Evolutionary conservation across 2,888 invertebrate genomes (phyloP), one percentile per base, ranked within the genome.

Genomic region (Cybosia mesomella): DNA sequence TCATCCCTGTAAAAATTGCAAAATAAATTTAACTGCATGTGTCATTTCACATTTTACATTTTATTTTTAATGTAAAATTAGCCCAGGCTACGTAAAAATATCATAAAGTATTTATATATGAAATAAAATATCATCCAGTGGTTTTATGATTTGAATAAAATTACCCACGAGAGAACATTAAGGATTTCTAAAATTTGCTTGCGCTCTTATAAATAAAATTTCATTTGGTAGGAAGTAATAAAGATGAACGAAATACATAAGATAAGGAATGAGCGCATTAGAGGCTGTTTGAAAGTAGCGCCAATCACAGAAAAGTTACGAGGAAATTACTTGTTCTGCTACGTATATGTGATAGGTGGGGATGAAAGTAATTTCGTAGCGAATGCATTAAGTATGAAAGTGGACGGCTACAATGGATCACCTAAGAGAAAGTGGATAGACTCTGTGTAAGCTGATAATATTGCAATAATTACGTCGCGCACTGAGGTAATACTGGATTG

Each of bases 1-100:
- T 74, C 74, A 69, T 62, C 61, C 57, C 69, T 66, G 69, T 77
- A 74, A 76, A 76, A 73, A 75, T 72, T 68, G 55, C 43, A 73
- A 74, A 77, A 70, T 70, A 39, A 69, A 79, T 73, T 77, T 71
- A 70, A 68, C 64, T 73, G 68, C 66, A 61, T 61, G 67, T 58
- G 66, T 69, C 66, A 73, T 75, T 80, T 75, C 49, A 70, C 32
- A 21, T 70, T 64, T 49, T 34, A 54, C 22, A 32, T 66, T 66
- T 66, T 59, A 62, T 49, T 66, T 68, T 21, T 32, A 28, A n/a
- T 49, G n/a, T 49, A 49, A 49, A 49, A 49, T n/a, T 49, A n/a
- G 7, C 2, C n/a, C n/a, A 1, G 9, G 49, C 49, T n/a, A 49
- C 49, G n/a, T 49, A 49, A n/a, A n/a, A 49, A n/a, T 49, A 49